Percentiles rank a stretch among this genome's conserved stretches.
phyloP scores from a whole-genome alignment of 2,797 vertebrate species.

The Diplodus sargus region DNA sequence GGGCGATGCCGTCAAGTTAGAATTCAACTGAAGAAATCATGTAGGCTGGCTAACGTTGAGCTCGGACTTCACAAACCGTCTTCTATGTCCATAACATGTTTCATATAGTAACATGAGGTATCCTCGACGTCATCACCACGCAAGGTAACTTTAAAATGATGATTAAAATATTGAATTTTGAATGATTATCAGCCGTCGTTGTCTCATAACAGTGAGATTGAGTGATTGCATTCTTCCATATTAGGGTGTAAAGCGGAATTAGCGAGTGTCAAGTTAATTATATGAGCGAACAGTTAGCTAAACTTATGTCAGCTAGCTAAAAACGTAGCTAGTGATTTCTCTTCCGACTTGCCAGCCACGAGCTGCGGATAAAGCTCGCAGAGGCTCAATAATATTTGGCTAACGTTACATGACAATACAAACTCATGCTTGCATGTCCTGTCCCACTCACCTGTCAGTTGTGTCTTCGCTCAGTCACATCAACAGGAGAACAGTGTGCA shows the following conservation, averaged over 20 bases:
- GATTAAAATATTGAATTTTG: not conserved
- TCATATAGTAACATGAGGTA: not conserved
- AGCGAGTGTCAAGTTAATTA: not conserved
- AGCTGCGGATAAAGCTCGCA: not conserved
- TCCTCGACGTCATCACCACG: not conserved
- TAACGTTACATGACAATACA: not conserved
- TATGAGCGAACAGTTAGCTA: not conserved
- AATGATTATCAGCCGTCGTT: too few relatives aligned
- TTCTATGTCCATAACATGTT: not conserved
- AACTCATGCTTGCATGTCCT: not conserved
- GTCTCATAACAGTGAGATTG: not conserved
- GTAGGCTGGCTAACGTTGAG: not conserved
- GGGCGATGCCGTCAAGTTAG: constrained; percentile 39
- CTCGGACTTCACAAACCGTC: too few relatives aligned
- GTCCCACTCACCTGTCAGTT: constrained; percentile 53
- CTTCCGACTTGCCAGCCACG: not conserved
- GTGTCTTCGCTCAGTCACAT: constrained; percentile 42
- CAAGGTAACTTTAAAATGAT: not conserved
- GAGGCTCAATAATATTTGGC: not conserved
- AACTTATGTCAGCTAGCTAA: not conserved
- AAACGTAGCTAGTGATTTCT: not conserved
- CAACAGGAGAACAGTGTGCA: constrained; percentile 38
- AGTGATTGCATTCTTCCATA: not conserved
- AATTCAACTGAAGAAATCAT: not conserved
- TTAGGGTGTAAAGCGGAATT: not conserved